Evolutionary conservation across 2,113 vertebrate genomes (phyloP).

Genomic region (Lophochroa leadbeateri): DNA sequence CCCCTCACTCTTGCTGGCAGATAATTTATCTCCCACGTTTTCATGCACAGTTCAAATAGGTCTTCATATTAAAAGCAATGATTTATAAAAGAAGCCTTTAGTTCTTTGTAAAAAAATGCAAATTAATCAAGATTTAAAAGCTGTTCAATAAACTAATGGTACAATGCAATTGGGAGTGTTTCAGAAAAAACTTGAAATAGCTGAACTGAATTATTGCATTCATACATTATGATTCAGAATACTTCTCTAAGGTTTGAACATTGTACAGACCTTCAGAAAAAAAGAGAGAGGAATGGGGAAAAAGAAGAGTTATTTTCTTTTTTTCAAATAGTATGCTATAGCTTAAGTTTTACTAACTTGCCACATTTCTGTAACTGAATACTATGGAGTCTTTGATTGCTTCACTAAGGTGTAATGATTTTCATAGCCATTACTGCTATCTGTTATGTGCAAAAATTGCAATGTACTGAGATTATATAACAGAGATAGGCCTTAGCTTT

Average conservation of each 20-base stretch:
- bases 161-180: neutral
- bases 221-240: neutral
- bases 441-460: neutral
- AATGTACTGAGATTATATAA: neutral
- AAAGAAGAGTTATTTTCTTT: neutral
- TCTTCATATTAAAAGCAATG: neutral
- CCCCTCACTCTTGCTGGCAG: neutral
- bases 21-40: neutral
- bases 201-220: slow-evolving; percentile 1
- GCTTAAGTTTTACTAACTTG: neutral
- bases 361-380: neutral
- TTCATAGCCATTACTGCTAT: neutral
- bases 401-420: neutral
- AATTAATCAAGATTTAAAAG: neutral
- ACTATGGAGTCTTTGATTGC: neutral
- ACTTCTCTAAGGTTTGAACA: neutral
- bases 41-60: neutral
- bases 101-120: neutral
- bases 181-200: slow-evolving; percentile 13
- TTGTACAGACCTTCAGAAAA: neutral
- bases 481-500: neutral
- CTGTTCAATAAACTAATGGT: neutral
- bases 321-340: neutral
- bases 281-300: neutral
- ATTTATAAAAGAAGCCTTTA: neutral